These are phyloP conservation scores for Argopecten irradians DNA, from an alignment of 1,140 invertebrate species.

Conservation along the genomic window DNA sequence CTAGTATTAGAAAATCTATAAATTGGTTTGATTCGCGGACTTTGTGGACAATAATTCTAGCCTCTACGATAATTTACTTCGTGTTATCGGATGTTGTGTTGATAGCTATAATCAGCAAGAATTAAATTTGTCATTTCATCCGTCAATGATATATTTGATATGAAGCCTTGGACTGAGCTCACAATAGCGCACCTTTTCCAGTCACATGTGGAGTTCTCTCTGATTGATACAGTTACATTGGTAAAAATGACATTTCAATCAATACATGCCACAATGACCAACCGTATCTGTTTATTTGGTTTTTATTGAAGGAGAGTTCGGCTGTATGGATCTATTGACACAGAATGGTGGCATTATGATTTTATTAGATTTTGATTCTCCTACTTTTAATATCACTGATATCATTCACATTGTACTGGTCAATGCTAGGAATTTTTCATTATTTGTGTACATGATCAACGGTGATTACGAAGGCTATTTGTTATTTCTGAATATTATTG, in stretches of 20 bases:
- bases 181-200: background rate
- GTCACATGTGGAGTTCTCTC: background rate
- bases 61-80: constrained; percentile 40
- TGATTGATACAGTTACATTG: constrained; percentile 41
- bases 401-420: constrained; percentile 6
- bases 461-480: constrained; percentile 15
- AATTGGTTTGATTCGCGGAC: constrained; percentile 25
- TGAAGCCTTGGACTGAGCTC: background rate
- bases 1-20: constrained; percentile 14
- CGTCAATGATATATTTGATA: constrained; percentile 38
- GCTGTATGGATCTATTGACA: constrained; percentile 36
- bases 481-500: constrained; percentile 13
- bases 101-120: constrained; percentile 41
- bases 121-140: constrained; percentile 47
- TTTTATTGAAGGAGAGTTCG: constrained; percentile 40
- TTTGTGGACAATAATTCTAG: constrained; percentile 16
- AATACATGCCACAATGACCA: constrained; percentile 40
- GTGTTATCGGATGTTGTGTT: constrained; percentile 35
- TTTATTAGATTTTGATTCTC: constrained; percentile 43
- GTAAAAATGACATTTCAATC: constrained; percentile 46
- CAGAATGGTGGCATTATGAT: constrained; percentile 41
- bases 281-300: constrained; percentile 32
- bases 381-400: constrained; percentile 2
- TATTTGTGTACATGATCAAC: background rate
- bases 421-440: constrained; percentile 4